Evolutionary conservation across 2,797 vertebrate genomes (phyloP).

Genomic region (Champsocephalus esox): DNA sequence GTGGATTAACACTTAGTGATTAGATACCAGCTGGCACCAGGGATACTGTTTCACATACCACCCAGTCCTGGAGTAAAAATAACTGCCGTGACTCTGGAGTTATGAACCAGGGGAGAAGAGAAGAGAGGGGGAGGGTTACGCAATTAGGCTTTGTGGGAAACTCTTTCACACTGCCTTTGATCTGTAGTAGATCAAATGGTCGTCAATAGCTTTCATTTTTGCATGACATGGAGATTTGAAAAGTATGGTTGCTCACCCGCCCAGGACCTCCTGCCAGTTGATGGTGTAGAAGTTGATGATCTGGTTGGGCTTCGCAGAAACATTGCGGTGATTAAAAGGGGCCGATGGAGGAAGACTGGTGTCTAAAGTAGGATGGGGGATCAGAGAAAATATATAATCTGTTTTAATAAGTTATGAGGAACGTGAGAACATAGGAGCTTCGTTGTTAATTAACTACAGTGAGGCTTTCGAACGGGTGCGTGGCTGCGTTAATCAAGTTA

Average conservation of each 20-base stretch:
- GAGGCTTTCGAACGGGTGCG: conserved; percentile 12
- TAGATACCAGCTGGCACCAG: conserved; percentile 82
- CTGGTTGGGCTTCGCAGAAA: conserved; percentile 91
- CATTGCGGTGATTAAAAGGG: conserved; percentile 93
- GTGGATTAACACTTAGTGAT: conserved; percentile 85
- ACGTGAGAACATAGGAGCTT: conserved; percentile 49
- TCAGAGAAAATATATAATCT: conserved; percentile 35
- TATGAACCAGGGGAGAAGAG: conserved; percentile 72
- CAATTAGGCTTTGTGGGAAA: conserved; percentile 58
- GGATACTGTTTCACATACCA: conserved; percentile 86
- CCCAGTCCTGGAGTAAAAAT: conserved; percentile 82
- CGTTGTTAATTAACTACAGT: conserved; percentile 35
- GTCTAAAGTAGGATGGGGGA: conserved; percentile 78
- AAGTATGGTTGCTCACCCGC: conserved; percentile 79
- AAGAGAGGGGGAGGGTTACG: conserved; percentile 42
- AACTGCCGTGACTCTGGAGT: conserved; percentile 82
- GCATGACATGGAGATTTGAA: conserved; percentile 3
- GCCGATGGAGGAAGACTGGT: conserved; percentile 85
- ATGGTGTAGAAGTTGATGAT: conserved; percentile 94
- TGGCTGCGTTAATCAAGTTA: conserved; percentile 49
- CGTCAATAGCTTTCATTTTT: conserved; percentile 11
- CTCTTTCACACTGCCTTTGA: conserved; percentile 53
- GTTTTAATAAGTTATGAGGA: conserved; percentile 77
- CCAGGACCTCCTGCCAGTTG: conserved; percentile 90
- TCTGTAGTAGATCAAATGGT: conserved; percentile 49